Evolutionary conservation across 1,140 invertebrate species (phyloP), one percentile per base, ranked within the genome.

Genomic region (Drosophila sturtevanti): DNA sequence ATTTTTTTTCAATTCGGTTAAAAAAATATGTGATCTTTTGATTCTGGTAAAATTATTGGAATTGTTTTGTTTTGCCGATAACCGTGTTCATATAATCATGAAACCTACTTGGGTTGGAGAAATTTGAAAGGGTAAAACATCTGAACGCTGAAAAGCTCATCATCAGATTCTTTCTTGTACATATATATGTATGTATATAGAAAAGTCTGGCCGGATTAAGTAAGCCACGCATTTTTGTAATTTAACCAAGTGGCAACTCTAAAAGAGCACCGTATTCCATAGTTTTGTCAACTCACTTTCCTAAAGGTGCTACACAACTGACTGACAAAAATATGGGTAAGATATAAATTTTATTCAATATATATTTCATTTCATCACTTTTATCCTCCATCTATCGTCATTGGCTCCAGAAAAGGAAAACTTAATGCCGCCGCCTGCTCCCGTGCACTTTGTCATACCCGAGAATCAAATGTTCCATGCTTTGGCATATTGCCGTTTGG

Each of bases 391-490:
- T 9, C 5, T 14, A 41, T 41, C 38, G 6, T 7, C 41, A 14
- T 44, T 16, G 5, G 9, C 6, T 21, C 18, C n/a, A 48, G 41
- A 48, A 18, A 21, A 48, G 18, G 7, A 48, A 48, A 48, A 48
- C 4, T 2, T 21, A 48, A 10, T 21, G 2, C 16, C 16, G 16
- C n/a, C 14, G 7, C 14, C n/a, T 44, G 41, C 16, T 44, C 41
- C 51, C 5, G 12, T n/a, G 5, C 51, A 22, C 22, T 18, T 37
- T 1, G 18, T 58, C 0, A 75, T 75, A 16, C 12, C 24, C 22
- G 56, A 62, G 9, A 21, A 59, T 35, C 48, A 59, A 0, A 44
- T 62, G 1, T 41, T 71, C 7, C 44, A 34, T 1, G 54, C 48
- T 2, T 55, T 54, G 59, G 67, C 66, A 11, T 31, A 21, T 18